Evolutionary conservation across 2,888 invertebrate genomes (phyloP).

Genomic region (Muscina levida): DNA sequence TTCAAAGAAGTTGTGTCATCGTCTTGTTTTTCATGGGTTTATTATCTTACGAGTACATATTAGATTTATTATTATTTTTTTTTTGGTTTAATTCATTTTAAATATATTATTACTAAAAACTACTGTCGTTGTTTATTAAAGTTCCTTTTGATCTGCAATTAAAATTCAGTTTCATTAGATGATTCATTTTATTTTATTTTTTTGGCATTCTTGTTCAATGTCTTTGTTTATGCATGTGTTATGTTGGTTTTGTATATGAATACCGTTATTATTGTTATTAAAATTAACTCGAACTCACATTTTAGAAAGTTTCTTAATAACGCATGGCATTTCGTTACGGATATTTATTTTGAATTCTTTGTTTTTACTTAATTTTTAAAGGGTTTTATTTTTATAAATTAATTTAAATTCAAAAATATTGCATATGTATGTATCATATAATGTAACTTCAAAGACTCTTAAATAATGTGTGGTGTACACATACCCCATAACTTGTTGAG

Average conservation of each 20-base stretch:
- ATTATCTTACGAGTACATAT: constrained; percentile 43
- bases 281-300: constrained; percentile 62
- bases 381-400: constrained; percentile 8
- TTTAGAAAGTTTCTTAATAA: constrained; percentile 23
- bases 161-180: constrained; percentile 32
- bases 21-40: background rate
- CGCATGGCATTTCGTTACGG: background rate
- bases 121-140: constrained; percentile 76
- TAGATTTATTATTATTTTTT: constrained; percentile 23
- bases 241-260: background rate
- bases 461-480: constrained; percentile 15
- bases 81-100: constrained; percentile 23
- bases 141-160: constrained; percentile 66
- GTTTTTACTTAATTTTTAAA: constrained; percentile 9
- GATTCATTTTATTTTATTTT: constrained; percentile 8
- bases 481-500: background rate
- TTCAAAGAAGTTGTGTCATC: constrained; percentile 26
- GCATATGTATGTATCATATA: constrained; percentile 37
- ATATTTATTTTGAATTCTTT: constrained; percentile 11
- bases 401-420: constrained; percentile 64
- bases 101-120: constrained; percentile 53
- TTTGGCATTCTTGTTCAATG: background rate
- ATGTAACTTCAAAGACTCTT: constrained; percentile 34
- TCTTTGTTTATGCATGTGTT: background rate
- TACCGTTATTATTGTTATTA: constrained; percentile 31